phyloP scores from a whole-genome alignment of 2,797 vertebrate species.

The Pseudomugil tenellus region DNA sequence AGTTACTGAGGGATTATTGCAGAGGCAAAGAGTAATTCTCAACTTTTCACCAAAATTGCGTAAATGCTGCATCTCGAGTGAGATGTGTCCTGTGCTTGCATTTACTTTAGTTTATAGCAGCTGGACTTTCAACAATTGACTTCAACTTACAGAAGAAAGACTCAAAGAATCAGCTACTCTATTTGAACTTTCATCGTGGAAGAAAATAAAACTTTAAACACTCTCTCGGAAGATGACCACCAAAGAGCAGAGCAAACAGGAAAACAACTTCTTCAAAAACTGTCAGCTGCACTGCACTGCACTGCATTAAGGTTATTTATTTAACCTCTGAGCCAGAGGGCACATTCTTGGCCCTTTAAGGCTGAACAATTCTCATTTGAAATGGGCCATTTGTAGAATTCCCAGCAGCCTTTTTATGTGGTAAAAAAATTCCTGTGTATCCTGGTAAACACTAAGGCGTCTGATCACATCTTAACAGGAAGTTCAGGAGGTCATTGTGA shows the following conservation, averaged over 20 bases:
- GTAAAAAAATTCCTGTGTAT: slow-evolving; percentile 73
- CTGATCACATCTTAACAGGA: slow-evolving; percentile 60
- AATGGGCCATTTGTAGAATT: slow-evolving; percentile 67
- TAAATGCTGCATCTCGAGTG: too few species aligned
- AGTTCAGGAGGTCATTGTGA: slow-evolving; percentile 76
- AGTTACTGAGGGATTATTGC: too few species aligned
- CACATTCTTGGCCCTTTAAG: slow-evolving; percentile 42
- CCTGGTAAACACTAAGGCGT: slow-evolving; percentile 60
- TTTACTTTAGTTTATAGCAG: too few species aligned
- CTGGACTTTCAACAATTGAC: too few species aligned
- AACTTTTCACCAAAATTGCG: too few species aligned
- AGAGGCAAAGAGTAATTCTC: too few species aligned
- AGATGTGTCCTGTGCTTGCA: too few species aligned
- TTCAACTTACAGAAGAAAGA: too few species aligned
- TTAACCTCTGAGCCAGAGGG: slow-evolving; percentile 61
- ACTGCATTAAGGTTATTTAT: too few species aligned
- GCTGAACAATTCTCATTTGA: slow-evolving; percentile 46
- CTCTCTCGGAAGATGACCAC: not conserved
- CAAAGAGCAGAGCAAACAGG: slow-evolving; percentile 3
- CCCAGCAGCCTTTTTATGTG: slow-evolving; percentile 63
- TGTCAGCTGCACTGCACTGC: not conserved
- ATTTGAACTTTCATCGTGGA: too few species aligned
- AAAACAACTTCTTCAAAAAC: slow-evolving; percentile 4
- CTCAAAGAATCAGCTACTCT: too few species aligned
- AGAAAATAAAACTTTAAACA: not conserved